Base-by-base conservation (phyloP, 2,888 invertebrate genomes). In the Agonopterix alstromeriana region DNA sequence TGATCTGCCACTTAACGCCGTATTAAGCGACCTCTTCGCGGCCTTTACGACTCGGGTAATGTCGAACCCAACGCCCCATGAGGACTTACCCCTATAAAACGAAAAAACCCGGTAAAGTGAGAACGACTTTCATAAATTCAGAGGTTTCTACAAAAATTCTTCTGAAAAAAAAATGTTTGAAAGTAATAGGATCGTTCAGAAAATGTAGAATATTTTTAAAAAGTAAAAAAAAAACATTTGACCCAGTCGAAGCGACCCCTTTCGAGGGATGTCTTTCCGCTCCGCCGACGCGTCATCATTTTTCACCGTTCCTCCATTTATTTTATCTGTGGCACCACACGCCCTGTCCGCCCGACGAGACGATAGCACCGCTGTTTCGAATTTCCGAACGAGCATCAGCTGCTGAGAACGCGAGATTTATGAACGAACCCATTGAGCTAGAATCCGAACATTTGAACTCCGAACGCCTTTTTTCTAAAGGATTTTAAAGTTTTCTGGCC, bases 261-360 rank as follows among this genome's bases (percentile, higher is more conserved):
- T 79, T 77, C 68, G 70, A 61, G 70, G 69, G 76, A 60, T 65
- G 70, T 76, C 77, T 82, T 82, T 85, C 84, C 84, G 71, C 82
- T 73, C 77, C 73, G 78, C 57, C 68, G 66, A 60, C 81, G 78
- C 78, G 80, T 79, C 85, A 82, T 86, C 87, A 87, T 88, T 87
- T 88, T 87, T 87, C 87, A 88, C 80, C 65, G 77, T 69, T 77
- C 72, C 82, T 78, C 84, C 87, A 86, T 87, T 86, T 86, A 85
- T 87, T 86, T 88, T 88, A 88, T 88, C 87, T 83, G 82, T 68
- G 51, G 78, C 82, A 75, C 77, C 82, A 70, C 86, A 86, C 85
- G 80, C 82, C 74, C 75, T 73, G 77, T 70, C 77, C 27, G 27
- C 27, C 76, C 48, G 63, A 66, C 65, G 61, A 63, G 61, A 65